A percentile compares a stretch with the other conserved stretches of the same genome.
Conservation (phyloP, 2,888 invertebrate species). For the Yponomeuta cagnagella region DNA sequence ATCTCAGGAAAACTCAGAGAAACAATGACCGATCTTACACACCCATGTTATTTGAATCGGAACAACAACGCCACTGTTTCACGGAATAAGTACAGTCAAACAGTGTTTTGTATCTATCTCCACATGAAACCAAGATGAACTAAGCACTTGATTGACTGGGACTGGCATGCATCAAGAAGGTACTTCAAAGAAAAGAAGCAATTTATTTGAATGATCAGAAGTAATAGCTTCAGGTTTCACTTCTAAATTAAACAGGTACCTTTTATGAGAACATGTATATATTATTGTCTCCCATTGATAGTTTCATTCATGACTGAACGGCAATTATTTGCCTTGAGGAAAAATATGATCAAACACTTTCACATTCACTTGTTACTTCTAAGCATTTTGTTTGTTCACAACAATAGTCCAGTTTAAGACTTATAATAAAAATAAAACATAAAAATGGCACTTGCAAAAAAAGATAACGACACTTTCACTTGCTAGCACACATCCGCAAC, state of each 20-base stretch:
- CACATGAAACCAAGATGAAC: not conserved
- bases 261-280: too few species aligned
- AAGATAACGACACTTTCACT: not conserved
- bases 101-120: not conserved
- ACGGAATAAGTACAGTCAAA: constrained; percentile 38
- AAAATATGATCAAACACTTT: constrained; percentile 2
- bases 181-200: not conserved
- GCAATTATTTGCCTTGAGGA: not conserved
- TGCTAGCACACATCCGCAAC: not conserved
- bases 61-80: constrained; percentile 63
- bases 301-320: not conserved
- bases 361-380: not conserved
- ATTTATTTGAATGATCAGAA: not conserved
- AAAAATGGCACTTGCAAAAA: constrained; percentile 8
- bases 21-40: constrained; percentile 47
- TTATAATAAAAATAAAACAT: not conserved
- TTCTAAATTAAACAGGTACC: not conserved
- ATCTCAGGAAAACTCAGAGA: constrained; percentile 23
- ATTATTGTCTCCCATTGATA: too few species aligned
- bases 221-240: not conserved
- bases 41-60: constrained; percentile 15
- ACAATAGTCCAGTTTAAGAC: not conserved
- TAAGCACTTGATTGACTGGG: not conserved
- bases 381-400: not conserved
- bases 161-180: not conserved